Evolutionary conservation across 2,113 vertebrate genomes (phyloP), one percentile per base, ranked within the genome.

Genomic region (Ciconia stormi): DNA sequence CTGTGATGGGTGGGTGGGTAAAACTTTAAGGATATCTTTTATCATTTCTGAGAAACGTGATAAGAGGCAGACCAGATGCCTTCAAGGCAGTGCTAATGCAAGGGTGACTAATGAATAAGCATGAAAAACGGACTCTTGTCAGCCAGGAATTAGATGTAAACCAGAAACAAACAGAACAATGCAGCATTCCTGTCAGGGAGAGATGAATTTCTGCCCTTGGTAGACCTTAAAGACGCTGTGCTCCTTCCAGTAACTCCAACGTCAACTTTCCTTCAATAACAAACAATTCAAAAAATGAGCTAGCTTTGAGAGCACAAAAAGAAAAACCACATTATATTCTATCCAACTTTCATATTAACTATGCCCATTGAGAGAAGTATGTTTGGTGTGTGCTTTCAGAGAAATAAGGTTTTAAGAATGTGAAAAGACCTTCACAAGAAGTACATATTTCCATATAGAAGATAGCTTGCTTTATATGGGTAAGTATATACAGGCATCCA

Each of bases 101-200:
- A 82, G 84, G 85, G 85, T 97, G 96, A 98, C 74, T 83, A 98
- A 98, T 98, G 96, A 98, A 96, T 94, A 96, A 95, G 93, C 80
- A 96, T 91, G 96, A 97, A 98, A 98, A 98, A 97, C 19, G n/a
- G 97, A 96, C 97, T 97, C 91, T 98, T 96, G 95, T 98, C 97
- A 97, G 84, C 66, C 87, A 95, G 88, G 93, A 96, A 97, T 97
- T 97, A 97, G 95, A 98, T 92, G 96, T 96, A 97, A 97, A 98
- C 93, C 94, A 97, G 95, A 96, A 89, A 92, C 0, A 4, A 92
- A 96, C 79, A 79, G 90, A 97, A 94, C 95, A 97, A 97, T 87
- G 87, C 55, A 94, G 84, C 79, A 95, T 94, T 96, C 89, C 82
- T 97, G 95, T 97, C 95, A 97, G 46, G 49, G 78, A 73, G 96